These are phyloP conservation scores for Smittia aterrima DNA, from an alignment of 2,888 invertebrate genomes.

Conservation along the genomic window DNA sequence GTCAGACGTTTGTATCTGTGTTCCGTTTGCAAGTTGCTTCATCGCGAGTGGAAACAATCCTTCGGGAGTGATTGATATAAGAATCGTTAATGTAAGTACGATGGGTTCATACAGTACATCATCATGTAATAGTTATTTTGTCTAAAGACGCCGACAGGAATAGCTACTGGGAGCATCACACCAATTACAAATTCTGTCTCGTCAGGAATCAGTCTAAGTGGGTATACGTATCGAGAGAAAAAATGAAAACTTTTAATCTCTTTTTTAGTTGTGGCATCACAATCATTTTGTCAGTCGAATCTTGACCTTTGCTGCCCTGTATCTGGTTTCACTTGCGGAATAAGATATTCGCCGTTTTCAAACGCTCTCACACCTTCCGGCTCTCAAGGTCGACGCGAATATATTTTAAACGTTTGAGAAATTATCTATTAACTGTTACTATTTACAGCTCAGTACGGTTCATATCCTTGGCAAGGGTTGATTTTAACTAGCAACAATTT, in stretches of 20 bases:
- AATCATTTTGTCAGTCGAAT: neutral
- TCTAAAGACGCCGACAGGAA: no score
- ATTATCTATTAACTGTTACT: neutral
- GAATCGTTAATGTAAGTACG: no score
- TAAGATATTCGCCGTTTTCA: slow-evolving; percentile 44
- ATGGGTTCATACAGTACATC: no score
- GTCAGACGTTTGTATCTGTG: neutral
- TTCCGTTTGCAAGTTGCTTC: neutral
- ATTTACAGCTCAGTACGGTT: slow-evolving; percentile 54
- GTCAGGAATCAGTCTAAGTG: no score
- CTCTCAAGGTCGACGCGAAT: slow-evolving; percentile 55
- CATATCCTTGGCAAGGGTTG: slow-evolving; percentile 72
- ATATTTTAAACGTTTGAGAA: neutral
- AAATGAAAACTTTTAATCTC: neutral
- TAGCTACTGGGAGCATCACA: no score
- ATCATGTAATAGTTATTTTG: no score
- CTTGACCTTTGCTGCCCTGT: slow-evolving; percentile 1
- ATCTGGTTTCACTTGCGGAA: slow-evolving; percentile 39
- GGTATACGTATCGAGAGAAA: no score
- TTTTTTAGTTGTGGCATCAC: neutral
- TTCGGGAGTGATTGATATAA: neutral
- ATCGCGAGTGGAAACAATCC: no score
- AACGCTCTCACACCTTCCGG: slow-evolving; percentile 49
- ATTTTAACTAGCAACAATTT: slow-evolving; percentile 61
- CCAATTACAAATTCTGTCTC: no score